A percentile compares a stretch with the other conserved stretches of the same genome.
Conservation (phyloP, 2,888 invertebrate genomes). For the Agonopterix arenella region DNA sequence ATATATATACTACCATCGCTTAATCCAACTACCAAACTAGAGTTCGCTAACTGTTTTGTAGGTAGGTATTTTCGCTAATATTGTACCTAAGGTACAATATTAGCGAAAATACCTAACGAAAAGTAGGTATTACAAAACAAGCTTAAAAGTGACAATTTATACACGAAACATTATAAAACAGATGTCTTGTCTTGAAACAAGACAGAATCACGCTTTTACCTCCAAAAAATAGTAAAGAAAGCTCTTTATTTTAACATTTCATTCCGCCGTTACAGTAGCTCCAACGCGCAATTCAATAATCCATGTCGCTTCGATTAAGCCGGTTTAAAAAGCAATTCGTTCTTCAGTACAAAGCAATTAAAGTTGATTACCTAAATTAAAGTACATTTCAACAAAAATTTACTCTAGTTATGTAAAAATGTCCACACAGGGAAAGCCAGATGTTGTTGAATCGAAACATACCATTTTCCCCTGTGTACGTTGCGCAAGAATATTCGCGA, state of each 20-base stretch:
- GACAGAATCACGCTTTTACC: constrained; percentile 17
- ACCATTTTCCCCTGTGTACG: constrained; percentile 59
- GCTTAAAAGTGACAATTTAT: background rate
- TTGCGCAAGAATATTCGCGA: constrained; percentile 74
- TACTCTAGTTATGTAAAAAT: constrained; percentile 8
- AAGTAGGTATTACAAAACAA: background rate
- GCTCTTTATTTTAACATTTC: constrained; percentile 23
- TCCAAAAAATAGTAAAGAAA: constrained; percentile 18
- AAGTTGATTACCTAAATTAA: constrained; percentile 19
- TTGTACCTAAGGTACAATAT: no score
- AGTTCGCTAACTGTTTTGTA: no score
- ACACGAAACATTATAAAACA: background rate
- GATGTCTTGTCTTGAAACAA: constrained; percentile 24
- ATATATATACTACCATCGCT: no score
- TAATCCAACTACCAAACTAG: no score
- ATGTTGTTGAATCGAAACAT: constrained; percentile 36
- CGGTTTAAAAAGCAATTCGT: constrained; percentile 33
- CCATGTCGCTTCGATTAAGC: constrained; percentile 41
- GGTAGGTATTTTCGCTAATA: no score
- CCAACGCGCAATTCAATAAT: constrained; percentile 49
- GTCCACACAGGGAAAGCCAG: constrained; percentile 11
- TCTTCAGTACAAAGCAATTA: constrained; percentile 21
- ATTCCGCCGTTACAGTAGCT: constrained; percentile 55
- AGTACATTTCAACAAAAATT: constrained; percentile 23
- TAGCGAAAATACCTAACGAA: no score